A percentile compares a stretch with the other conserved stretches of the same genome.
Conservation (phyloP, 2,113 vertebrate genomes). For the Cyphomyrus plagiostoma region DNA sequence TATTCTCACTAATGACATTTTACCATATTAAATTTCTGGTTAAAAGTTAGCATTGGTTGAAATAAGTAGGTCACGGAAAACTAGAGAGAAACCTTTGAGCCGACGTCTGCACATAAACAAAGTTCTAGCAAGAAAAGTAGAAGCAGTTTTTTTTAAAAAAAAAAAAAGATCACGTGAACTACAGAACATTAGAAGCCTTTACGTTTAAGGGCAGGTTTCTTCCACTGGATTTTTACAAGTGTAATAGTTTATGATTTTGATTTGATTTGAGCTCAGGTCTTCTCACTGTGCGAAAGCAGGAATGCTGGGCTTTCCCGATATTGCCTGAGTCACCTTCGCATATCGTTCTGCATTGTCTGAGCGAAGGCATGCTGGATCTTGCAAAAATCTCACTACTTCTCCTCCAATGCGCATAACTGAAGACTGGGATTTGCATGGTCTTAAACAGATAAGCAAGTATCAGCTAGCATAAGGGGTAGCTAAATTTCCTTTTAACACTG, state of each 20-base stretch:
- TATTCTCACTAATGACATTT: neutral
- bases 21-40: neutral
- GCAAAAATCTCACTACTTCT: neutral
- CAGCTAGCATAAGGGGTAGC: neutral
- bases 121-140: neutral
- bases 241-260: neutral
- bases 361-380: neutral
- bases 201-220: neutral
- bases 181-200: neutral
- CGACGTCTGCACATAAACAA: neutral
- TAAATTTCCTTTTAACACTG: neutral
- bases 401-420: conserved; percentile 2
- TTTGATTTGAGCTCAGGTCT: neutral
- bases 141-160: neutral
- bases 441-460: neutral
- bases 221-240: neutral
- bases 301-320: conserved; percentile 10
- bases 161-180: neutral
- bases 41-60: neutral
- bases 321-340: neutral
- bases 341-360: conserved; percentile 11
- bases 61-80: neutral
- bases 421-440: neutral
- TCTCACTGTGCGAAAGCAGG: neutral
- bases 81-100: neutral